Base-by-base conservation (phyloP, 2,888 invertebrate species). In the Ormyrus pomaceus region DNA sequence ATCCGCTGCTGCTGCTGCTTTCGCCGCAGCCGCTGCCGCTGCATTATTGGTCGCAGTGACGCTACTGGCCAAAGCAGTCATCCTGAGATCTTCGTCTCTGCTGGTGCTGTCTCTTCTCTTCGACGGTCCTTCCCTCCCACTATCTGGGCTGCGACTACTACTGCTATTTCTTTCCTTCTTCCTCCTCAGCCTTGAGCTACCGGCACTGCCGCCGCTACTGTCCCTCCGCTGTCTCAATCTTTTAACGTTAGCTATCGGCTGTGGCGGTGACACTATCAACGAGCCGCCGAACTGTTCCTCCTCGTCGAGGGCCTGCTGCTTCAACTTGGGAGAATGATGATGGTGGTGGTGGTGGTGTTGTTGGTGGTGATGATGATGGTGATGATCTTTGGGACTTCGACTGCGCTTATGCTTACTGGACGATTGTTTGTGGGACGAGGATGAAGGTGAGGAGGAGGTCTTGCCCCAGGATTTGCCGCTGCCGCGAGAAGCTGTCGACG, bases 1-100 rank as follows among this genome's bases (percentile, higher is more conserved):
- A n/a, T 46, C 11, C 11, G 84, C 86, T 94, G 88, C 93, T 94
- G 86, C 92, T 92, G 53, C 93, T 93, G 84, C 46, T 34, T 8
- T 56, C 45, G 19, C 53, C 19, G 50, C 56, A 34, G 61, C 53
- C 45, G 86, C 85, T 71, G 88, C 83, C 72, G 87, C 83, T n/a
- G 89, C 34, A 34, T 34, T 34, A 34, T 34, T 34, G 34, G 34
- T 34, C 34, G 34, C 34, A 34, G 34, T 34, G 34, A 34, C 34
- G 34, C 34, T 34, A 34, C 34, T 34, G 34, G 34, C 34, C 4
- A 34, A 34, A 34, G 34, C 34, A 34, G 34, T 34, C 34, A 34
- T 86, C 76, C 90, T 88, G 79, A 90, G 87, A 84, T 91, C 90
- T 84, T 90, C 90, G 82, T 90, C 90, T 83, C 88, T 89, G 88